Conservation (phyloP, 2,113 vertebrate species). For the Scalopus aquaticus region DNA sequence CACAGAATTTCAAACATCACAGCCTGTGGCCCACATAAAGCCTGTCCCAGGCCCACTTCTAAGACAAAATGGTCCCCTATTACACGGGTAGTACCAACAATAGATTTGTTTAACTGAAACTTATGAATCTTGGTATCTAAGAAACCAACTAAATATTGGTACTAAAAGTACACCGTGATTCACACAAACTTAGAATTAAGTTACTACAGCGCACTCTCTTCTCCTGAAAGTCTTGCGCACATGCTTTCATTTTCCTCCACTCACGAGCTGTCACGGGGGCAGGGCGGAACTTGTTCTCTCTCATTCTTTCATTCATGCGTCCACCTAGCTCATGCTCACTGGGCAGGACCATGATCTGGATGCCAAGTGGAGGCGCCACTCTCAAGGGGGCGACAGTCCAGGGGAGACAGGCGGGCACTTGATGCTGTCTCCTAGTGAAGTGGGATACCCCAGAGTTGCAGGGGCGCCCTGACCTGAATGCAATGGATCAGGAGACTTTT, state of each 20-base stretch:
- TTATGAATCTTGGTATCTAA: not conserved
- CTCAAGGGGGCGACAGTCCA: not conserved
- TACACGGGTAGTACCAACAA: not conserved
- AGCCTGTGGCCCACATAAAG: not conserved
- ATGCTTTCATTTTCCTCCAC: not conserved
- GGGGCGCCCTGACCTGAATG: rapidly evolving
- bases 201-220: rapidly evolving
- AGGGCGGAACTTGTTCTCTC: not conserved
- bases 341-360: not conserved
- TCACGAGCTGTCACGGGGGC: not conserved
- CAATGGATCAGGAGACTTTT: not conserved
- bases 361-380: not conserved
- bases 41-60: not conserved
- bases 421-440: rapidly evolving
- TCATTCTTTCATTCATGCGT: not conserved
- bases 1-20: not conserved
- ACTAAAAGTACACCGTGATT: not conserved
- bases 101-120: not conserved
- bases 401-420: rapidly evolving
- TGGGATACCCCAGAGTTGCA: rapidly evolving
- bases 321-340: not conserved
- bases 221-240: not conserved
- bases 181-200: not conserved
- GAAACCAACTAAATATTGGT: not conserved
- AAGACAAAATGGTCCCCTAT: not conserved